Base-by-base conservation (phyloP, 2,797 vertebrate genomes). In the Fistularia tabacaria region DNA sequence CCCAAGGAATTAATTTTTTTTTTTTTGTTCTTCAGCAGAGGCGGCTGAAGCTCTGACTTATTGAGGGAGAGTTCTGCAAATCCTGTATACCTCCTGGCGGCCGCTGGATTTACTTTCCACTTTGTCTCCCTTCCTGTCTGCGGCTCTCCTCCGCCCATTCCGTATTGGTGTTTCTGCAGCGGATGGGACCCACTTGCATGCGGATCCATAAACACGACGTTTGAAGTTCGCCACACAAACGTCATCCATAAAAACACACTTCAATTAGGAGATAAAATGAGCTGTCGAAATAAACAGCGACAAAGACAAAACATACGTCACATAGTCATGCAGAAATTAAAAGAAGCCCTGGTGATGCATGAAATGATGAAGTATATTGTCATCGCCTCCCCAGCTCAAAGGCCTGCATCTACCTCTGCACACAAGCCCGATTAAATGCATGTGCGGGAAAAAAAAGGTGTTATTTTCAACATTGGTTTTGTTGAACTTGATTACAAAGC, bases 181-280 rank as follows among this genome's bases (percentile, higher is more conserved):
- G 38, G 12, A 39, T 37, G 38, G 14, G 47, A 62, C 62, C 51
- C 52, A 57, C 48, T 52, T 56, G 48, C 54, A 61, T 64, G 54
- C 49, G 50, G 49, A 57, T 51, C 46, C 41, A 66, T 65, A 51
- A 10, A 53, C 52, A 76, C 57, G 54, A 56, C n/a, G 56, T 14
- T 49, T 36, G 36, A 55, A 44, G 52, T 47, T 58, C 61, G 71
- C 67, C 55, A 69, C 49, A 49, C 54, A 44, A 39, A 65, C 40
- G 39, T 14, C 46, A 43, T 36, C 43, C n/a, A 54, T 66, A 59
- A 46, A 46, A 69, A 69, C 36, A 57, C 8, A 51, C 11, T 57
- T 46, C 46, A 49, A 9, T 25, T 13, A 14, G 38, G 57, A 12
- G 46, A 62, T 47, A 49, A 46, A 66, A 59, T 38, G 39, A 62